Conservation (phyloP, 2,888 invertebrate species). For the Thereva unica region DNA sequence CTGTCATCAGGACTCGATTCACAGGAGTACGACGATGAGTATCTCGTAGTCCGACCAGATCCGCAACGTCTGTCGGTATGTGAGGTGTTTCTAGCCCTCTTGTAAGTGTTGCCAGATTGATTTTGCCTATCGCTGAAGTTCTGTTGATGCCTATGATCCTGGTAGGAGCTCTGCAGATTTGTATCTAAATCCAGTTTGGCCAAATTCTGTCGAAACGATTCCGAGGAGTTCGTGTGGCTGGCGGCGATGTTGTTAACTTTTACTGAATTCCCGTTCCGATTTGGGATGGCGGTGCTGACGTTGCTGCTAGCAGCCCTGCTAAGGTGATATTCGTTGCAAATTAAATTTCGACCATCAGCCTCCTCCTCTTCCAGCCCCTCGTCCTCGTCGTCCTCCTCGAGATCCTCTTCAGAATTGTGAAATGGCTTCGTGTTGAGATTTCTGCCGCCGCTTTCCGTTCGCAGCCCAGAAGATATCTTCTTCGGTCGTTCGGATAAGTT, state of each 20-base stretch:
- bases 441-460: too few relatives aligned
- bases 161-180: constrained; percentile 20
- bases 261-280: neutral
- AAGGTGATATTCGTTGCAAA: constrained; percentile 20
- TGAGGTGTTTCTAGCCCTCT: neutral
- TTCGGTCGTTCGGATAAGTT: constrained; percentile 16
- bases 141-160: constrained; percentile 5
- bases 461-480: too few relatives aligned
- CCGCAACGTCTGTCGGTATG: constrained; percentile 2
- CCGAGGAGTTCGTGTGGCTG: constrained; percentile 18
- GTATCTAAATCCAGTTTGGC: constrained; percentile 44
- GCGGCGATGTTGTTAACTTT: constrained; percentile 17
- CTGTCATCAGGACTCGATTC: constrained; percentile 45
- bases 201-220: constrained; percentile 39
- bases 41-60: constrained; percentile 14
- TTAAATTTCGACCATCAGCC: constrained; percentile 23
- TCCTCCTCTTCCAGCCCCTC: constrained; percentile 9
- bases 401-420: constrained; percentile 13
- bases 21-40: constrained; percentile 38
- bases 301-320: neutral
- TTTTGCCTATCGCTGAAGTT: neutral
- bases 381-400: constrained; percentile 13
- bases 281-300: constrained; percentile 1
- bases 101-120: constrained; percentile 5
- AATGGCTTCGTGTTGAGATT: too few relatives aligned